phyloP scores from a whole-genome alignment of 2,888 invertebrate genomes.

The Timandra comae region DNA sequence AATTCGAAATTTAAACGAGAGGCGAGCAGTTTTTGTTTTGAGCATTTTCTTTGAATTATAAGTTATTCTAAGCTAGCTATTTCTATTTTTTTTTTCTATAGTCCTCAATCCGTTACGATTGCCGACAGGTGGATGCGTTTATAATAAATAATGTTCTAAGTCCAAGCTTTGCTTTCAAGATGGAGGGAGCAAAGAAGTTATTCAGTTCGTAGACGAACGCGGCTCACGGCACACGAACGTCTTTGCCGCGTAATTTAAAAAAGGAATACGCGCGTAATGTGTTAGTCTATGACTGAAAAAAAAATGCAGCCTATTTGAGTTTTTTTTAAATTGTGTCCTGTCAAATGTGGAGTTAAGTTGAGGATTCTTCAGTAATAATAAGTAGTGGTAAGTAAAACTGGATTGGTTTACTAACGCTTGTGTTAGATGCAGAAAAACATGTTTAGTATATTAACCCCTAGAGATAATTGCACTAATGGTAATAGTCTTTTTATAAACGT shows the following conservation, averaged over 20 bases:
- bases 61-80: no score
- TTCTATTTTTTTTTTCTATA: no score
- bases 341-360: conserved; percentile 33
- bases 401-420: conserved; percentile 34
- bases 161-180: conserved; percentile 11
- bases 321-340: conserved; percentile 31
- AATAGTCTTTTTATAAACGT: no score
- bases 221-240: conserved; percentile 39
- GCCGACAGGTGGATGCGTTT: no score
- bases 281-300: conserved; percentile 32
- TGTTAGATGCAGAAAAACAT: conserved; percentile 31
- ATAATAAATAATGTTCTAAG: conserved; percentile 7
- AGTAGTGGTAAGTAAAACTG: conserved; percentile 51
- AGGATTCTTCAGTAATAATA: conserved; percentile 35
- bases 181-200: conserved; percentile 38
- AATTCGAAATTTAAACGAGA: no score
- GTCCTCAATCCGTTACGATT: no score
- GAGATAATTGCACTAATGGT: conserved; percentile 20
- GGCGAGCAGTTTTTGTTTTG: no score
- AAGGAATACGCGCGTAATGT: conserved; percentile 37
- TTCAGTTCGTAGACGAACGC: conserved; percentile 57
- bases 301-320: conserved; percentile 17
- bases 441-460: conserved; percentile 33
- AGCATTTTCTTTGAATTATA: no score
- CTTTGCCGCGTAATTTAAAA: conserved; percentile 23